Evolutionary conservation across 2,113 vertebrate genomes (phyloP), one percentile per base, ranked within the genome.

Genomic region (Colinus virginianus): DNA sequence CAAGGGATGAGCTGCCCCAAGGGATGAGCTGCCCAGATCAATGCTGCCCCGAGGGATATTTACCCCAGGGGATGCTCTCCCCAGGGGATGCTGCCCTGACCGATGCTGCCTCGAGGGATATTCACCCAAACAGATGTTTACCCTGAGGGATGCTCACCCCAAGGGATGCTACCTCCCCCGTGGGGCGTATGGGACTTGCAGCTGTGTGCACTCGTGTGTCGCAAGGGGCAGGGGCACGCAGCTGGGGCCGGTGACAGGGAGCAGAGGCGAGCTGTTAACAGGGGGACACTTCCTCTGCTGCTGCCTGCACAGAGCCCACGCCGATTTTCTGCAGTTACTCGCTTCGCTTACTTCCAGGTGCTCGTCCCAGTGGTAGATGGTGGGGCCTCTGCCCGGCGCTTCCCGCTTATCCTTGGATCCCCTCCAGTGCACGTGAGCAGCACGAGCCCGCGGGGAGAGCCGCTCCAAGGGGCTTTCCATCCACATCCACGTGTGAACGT

Each of bases 211-310:
- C 36, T 36, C 36, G 36, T 1, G 53, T 69, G 91, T 80, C 1
- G 7, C 84, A 53, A 80, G 63, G 59, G 43, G 3, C 25, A 74
- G 71, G 53, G 40, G 56, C 43, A 22, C 1, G 0, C 70, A 53
- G 62, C 26, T 1, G 0, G 38, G 90, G 51, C 46, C 1, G 23
- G 42, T 45, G 59, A 15, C 1, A 2, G 51, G 55, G 42, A 48
- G 70, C 77, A 21, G 25, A 21, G 23, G 56, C 84, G 12, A 90
- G 43, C n/a, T 12, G 1, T 0, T 3, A 78, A 66, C 9, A 11
- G 69, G 19, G 1, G 12, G 45, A 3, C 40, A 49, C 48, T 3
- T 42, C 34, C 16, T 0, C n/a, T 5, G 77, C 55, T 2, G 0
- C 49, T 48, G 63, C 34, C 0, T 1, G 55, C 28, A 72, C 6